A percentile compares a stretch with the other conserved stretches of the same genome.
Evolutionary conservation across 2,797 vertebrate species (phyloP).

Genomic region (Sebastes matsubarae): DNA sequence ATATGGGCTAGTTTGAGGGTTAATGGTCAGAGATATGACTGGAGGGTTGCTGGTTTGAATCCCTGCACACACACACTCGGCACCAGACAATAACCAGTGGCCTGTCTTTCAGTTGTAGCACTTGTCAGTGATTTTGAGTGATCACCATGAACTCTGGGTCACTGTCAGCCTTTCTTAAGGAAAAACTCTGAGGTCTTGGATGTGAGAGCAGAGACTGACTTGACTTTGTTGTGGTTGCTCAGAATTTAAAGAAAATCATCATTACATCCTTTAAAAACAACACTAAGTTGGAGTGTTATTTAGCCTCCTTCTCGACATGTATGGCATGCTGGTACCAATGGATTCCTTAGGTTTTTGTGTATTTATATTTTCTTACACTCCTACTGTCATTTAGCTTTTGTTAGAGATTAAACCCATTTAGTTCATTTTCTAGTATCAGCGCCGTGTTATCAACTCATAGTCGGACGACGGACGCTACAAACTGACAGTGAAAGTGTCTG

Average conservation of each 20-base stretch:
- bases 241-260: not conserved
- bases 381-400: no score
- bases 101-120: not conserved
- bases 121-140: slow-evolving; percentile 1
- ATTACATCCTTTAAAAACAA: not conserved
- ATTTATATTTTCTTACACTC: no score
- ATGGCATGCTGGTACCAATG: no score
- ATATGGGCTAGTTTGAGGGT: slow-evolving; percentile 26
- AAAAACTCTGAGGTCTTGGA: not conserved
- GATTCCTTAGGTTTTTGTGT: no score
- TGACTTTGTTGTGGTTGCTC: not conserved
- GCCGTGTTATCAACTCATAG: no score
- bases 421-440: no score
- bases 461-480: no score
- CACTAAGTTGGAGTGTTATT: no score
- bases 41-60: slow-evolving; percentile 45
- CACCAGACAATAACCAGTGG: not conserved
- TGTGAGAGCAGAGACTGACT: not conserved
- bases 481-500: no score
- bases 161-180: slow-evolving; percentile 6
- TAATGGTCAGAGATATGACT: slow-evolving; percentile 34
- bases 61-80: not conserved
- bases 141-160: slow-evolving; percentile 28
- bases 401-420: no score
- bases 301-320: no score